These are phyloP conservation scores for Pheosia gnoma DNA, from an alignment of 2,888 invertebrate genomes.

Conservation along the genomic window DNA sequence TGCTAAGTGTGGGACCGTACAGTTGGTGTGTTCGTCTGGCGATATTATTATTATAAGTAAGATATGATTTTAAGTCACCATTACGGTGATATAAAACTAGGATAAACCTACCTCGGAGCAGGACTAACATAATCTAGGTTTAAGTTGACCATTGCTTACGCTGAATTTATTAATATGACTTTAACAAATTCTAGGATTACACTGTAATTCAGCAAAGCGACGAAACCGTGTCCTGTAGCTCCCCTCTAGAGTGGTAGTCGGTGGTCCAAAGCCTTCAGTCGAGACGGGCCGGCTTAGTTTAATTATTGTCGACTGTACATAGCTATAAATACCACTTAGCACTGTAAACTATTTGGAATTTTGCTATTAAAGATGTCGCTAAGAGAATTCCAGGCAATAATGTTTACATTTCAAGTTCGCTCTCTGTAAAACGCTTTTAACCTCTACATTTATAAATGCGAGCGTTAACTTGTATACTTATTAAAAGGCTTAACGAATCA, in stretches of 20 bases:
- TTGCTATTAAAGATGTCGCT: not conserved
- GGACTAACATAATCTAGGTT: no score
- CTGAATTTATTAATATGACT: no score
- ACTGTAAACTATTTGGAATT: not conserved
- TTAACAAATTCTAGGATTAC: no score
- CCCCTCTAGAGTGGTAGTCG: not conserved
- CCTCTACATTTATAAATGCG: not conserved
- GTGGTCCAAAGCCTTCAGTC: conserved; percentile 13
- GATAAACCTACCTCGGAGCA: no score
- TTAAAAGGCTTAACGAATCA: no score
- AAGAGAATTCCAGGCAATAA: not conserved
- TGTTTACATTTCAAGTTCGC: not conserved
- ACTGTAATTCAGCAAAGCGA: conserved; percentile 3
- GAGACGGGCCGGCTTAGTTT: conserved; percentile 43
- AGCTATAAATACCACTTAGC: conserved; percentile 2
- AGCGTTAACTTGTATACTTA: no score
- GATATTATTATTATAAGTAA: no score
- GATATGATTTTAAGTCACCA: no score
- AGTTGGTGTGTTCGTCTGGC: no score
- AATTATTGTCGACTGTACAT: conserved; percentile 46
- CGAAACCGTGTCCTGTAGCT: conserved; percentile 8
- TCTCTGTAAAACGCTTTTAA: not conserved
- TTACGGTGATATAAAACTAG: no score
- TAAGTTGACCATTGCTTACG: no score
- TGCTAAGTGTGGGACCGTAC: no score